Evolutionary conservation across 2,113 vertebrate species (phyloP).

Genomic region (Myotis brandtii): DNA sequence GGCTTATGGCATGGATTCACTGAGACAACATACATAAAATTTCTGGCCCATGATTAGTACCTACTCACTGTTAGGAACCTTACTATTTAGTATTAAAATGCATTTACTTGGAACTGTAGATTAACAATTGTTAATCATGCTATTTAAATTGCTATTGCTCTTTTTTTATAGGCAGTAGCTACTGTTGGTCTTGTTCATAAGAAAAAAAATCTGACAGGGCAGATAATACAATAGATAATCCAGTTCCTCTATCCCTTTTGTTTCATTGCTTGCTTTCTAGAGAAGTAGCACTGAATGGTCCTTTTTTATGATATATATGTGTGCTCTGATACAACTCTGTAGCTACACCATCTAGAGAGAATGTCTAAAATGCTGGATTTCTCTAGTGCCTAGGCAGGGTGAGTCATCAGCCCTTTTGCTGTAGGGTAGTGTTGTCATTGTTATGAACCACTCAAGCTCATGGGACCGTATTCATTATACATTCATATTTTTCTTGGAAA

Average conservation of each 20-base stretch:
- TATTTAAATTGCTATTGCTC: not conserved
- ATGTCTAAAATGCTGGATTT: not conserved
- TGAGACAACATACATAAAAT: not conserved
- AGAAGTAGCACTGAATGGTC: not conserved
- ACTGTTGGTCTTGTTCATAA: not conserved
- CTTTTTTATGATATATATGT: not conserved
- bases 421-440: conserved; percentile 37
- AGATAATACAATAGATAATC: not conserved
- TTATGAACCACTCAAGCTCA: conserved; percentile 21
- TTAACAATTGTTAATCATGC: not conserved
- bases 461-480: conserved; percentile 64
- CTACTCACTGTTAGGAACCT: not conserved
- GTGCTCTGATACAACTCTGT: not conserved
- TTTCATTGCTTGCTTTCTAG: not conserved
- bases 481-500: conserved; percentile 79
- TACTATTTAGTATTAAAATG: not conserved
- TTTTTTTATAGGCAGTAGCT: not conserved
- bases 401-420: conserved; percentile 16
- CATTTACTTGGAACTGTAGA: not conserved
- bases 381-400: not conserved
- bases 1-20: not conserved
- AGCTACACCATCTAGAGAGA: not conserved
- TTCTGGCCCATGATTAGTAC: not conserved
- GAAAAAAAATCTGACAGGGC: not conserved
- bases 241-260: not conserved